Evolutionary conservation across 2,113 vertebrate genomes (phyloP), one percentile per base, ranked within the genome.

Genomic region (Zeus faber): DNA sequence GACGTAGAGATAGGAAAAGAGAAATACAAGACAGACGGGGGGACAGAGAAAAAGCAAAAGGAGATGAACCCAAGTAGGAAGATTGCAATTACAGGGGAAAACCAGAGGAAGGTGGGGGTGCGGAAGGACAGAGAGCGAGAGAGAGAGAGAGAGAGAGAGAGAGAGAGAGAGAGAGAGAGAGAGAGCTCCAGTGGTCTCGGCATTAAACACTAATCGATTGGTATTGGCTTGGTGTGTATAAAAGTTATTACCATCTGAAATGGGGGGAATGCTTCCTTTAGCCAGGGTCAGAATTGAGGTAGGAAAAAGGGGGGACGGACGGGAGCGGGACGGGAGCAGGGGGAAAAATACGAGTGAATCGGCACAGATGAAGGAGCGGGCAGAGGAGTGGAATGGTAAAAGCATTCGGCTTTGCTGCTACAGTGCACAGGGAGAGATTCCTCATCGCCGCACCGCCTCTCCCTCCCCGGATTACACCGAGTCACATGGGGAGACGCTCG

Each of bases 321-420:
- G 8, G 22, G 21, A 11, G 26, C 21, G 51, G 49, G 41, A 53
- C 29, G 56, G n/a, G 20, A 29, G 55, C 31, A 60, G 45, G 29
- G 58, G 52, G 66, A 73, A 70, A 70, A 58, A 61, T 58, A 63
- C 23, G 22, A 26, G 62, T 37, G 72, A 78, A 77, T 74, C 44
- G 63, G 68, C 46, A 67, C 61, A 70, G 72, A 67, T 66, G 70
- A 69, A 78, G 74, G 62, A 62, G 54, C 29, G 56, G 53, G 66
- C 65, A 63, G 69, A 64, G 65, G 82, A 80, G 80, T 75, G 70
- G 74, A 80, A 76, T 70, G 79, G 79, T 77, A 59, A 81, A 77
- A 79, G 76, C 72, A 40, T 70, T 76, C 67, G 65, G 72, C 64
- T 79, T 67, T 50, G 6, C 56, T 65, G 62, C 67, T 46, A 76